Base-by-base conservation (phyloP, 2,888 invertebrate genomes). In the Esperia sulphurella region DNA sequence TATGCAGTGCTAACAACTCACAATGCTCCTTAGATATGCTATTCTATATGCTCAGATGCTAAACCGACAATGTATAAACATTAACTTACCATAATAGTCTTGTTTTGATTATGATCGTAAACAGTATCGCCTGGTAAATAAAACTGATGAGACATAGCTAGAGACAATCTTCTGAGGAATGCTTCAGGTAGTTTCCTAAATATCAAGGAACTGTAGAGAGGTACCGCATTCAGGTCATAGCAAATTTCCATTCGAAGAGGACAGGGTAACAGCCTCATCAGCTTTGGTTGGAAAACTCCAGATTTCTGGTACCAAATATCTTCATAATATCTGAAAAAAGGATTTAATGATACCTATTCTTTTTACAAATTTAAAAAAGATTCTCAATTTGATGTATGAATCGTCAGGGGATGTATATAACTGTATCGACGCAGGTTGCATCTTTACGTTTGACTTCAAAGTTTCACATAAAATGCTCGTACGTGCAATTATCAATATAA, bases 301-400 rank as follows among this genome's bases (percentile, higher is more conserved):
- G 87, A 85, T 59, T 91, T 89, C 65, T 90, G 86, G 51, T 84
- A 82, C 91, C 91, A 91, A 8, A 91, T 73, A 57, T 88, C 85
- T 66, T 90, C 79, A 53, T 91, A 91, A 65, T 91, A 91, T 50
- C 88, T 88, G 43, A 31, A 53, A n/a, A 58, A 42, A 41, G 14
- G n/a, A n/a, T n/a, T n/a, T n/a, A n/a, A n/a, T n/a, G n/a, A n/a
- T n/a, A n/a, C n/a, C n/a, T n/a, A n/a, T n/a, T n/a, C n/a, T n/a
- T n/a, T n/a, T n/a, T n/a, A n/a, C n/a, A n/a, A n/a, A n/a, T n/a
- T n/a, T n/a, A n/a, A n/a, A n/a, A n/a, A n/a, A n/a, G n/a, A n/a
- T n/a, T n/a, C n/a, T n/a, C n/a, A n/a, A n/a, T n/a, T n/a, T n/a
- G n/a, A n/a, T n/a, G n/a, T n/a, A n/a, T n/a, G n/a, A n/a, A n/a